Base-by-base conservation (phyloP, 2,113 vertebrate genomes). In the Corapipo altera region DNA sequence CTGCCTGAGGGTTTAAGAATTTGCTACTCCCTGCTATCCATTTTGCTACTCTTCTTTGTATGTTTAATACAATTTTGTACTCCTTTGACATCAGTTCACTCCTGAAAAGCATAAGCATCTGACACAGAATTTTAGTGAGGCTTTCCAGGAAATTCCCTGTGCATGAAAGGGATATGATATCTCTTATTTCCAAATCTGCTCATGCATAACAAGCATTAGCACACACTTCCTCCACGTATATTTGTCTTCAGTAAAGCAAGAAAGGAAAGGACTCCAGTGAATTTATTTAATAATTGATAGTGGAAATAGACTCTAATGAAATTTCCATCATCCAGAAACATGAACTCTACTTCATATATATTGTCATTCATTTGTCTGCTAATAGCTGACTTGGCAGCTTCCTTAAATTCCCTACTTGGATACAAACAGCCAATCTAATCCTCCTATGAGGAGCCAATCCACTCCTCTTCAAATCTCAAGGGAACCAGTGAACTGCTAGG, bases 251-350 rank as follows among this genome's bases (percentile, higher is more conserved):
- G 88, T 92, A 97, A 88, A 58, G 86, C 80, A 85, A 92, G 77
- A 92, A 95, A 96, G 97, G 85, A 96, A 95, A 96, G 94, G 55
- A 95, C 96, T 97, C 81, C 91, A 94, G 95, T 97, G 96, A 97
- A 97, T 98, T 97, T 97, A 98, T 97, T 99, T 98, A 99, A 99
- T 99, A 98, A 99, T 99, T 99, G 83, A 99, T 99, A 97, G 94
- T 98, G 98, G 98, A 99, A 99, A 99, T 98, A 97, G 95, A 98
- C 97, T 98, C 98, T 98, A 99, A 99, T 99, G 98, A 99, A 98
- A 98, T 99, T 99, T 99, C 98, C 98, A 98, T 98, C 96, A 97
- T 98, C 97, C 97, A 98, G 98, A 98, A 98, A 98, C 97, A 97
- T 97, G 96, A 98, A 98, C 97, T 97, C 91, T 95, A 93, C 97